phyloP scores from a whole-genome alignment of 53 echinoderm and acorn worm genomes.

The Luidia sarsii region DNA sequence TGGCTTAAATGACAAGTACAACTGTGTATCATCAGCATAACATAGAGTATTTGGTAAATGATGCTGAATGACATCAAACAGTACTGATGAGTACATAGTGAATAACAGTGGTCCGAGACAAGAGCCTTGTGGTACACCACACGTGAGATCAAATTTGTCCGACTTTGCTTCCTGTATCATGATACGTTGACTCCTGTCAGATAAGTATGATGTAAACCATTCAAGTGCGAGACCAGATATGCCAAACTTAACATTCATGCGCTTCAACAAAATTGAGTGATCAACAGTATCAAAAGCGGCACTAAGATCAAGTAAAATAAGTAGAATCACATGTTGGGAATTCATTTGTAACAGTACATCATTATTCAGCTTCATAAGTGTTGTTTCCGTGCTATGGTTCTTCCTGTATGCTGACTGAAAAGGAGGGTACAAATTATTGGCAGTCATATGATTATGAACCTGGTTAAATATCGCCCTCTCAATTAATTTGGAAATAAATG shows the following conservation, averaged over 20 bases:
- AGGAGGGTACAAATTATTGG: background rate
- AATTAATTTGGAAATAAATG: background rate
- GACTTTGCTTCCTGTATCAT: background rate
- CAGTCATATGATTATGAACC: background rate
- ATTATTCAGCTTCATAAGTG: background rate
- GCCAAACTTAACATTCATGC: slow-evolving; percentile 7
- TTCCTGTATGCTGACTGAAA: background rate
- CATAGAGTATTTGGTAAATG: slow-evolving; percentile 1
- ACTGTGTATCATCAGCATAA: slow-evolving; percentile 23
- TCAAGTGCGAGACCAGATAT: slow-evolving; percentile 3
- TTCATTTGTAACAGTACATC: background rate
- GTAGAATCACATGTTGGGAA: background rate
- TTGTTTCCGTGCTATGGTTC: background rate
- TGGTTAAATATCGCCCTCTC: background rate
- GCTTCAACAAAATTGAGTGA: background rate
- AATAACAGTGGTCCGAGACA: slow-evolving; percentile 3
- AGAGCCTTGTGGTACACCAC: slow-evolving; percentile 24
- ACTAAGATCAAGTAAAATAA: slow-evolving; percentile 5
- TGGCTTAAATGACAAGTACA: slow-evolving; percentile 22
- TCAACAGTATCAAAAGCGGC: slow-evolving; percentile 15
- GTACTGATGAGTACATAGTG: background rate
- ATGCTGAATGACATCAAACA: slow-evolving; percentile 2
- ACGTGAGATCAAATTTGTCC: slow-evolving; percentile 17
- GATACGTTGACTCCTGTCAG: slow-evolving; percentile 21
- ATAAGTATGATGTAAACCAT: slow-evolving; percentile 24